Evolutionary conservation across 2,113 vertebrate genomes (phyloP), one percentile per base, ranked within the genome.

Genomic region (Rhabdornis inornatus): DNA sequence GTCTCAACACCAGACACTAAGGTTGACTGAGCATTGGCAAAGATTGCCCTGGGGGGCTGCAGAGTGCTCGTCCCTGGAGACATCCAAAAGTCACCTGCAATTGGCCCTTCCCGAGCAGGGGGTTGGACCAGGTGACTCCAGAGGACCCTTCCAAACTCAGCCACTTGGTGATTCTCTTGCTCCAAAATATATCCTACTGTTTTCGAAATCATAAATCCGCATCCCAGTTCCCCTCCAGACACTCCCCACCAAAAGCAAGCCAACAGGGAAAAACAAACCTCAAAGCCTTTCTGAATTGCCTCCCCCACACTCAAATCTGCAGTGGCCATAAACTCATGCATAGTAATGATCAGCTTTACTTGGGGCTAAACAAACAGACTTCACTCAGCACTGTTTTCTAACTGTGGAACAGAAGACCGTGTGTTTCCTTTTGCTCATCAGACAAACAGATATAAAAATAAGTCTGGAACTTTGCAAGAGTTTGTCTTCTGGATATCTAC

Each of bases 281-380:
- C 92, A 90, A 87, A 89, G 92, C 52, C 60, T 87, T 89, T 84
- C 84, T 33, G 60, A 92, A 78, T 19, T 76, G 68, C 80, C 64
- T 89, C 64, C 94, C 77, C 65, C 81, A 74, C 81, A 79, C 23
- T 65, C 44, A 72, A 56, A 71, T 45, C 65, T 39, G 49, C 61
- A 85, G 81, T 53, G 79, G 66, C 83, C 93, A 85, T 83, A 89
- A 96, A 92, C 8, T 24, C 50, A 79, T 37, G 18, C 69, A 52
- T 8, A 94, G 64, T 45, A 78, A 91, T 87, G 44, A 94, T 21
- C 37, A 60, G 56, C 61, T 75, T 86, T 30, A 69, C 92, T 65
- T n/a, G 49, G 25, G 70, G 84, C 87, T 95, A 91, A 97, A 92
- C 42, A 89, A 94, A 89, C 69, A 78, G 60, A 66, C 65, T 87